Evolutionary conservation across 2,113 vertebrate species (phyloP), one percentile per base, ranked within the genome.

Genomic region (Ondatra zibethicus): DNA sequence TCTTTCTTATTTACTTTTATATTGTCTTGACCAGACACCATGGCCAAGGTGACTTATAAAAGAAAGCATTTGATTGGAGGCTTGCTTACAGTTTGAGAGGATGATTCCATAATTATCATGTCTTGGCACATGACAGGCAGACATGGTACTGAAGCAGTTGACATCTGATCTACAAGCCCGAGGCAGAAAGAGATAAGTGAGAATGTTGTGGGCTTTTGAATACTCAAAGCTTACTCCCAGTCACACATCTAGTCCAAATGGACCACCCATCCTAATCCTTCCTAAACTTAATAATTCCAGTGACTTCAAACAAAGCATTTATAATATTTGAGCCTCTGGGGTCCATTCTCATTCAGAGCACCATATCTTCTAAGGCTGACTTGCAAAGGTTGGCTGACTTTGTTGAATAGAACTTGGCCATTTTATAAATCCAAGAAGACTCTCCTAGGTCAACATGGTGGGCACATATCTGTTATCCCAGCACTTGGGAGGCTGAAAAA

Each of bases 401-500:
- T 58, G 6, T 10, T 73, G 21, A 84, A 70, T 42, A 9, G 2
- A 11, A 61, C 13, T 4, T 80, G 5, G 36, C 19, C 16, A 5
- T 36, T 82, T 84, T 23, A 14, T 17, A 73, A n/a, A 12, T 17
- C 7, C 12, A 29, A 45, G 39, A 45, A 84, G 21, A 96, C 10
- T 55, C 13, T n/a, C 52, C 4, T 36, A 29, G 17, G 33, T 36
- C 7, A 50, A 6, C 42, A 10, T 0, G 0, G 27, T 21, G 61
- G 13, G 17, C 8, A 63, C 17, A 87, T 39, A 25, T 50, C 11
- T n/a, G 45, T 27, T n/a, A 55, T 52, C 23, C 47, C 33, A 55
- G 23, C 36, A 19, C 21, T 29, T 25, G 13, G 19, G 19, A n/a
- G 19, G 0, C 33, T 72, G 47, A 88, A 36, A 11, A 23, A 72